A percentile compares a stretch with the other conserved stretches of the same genome.
Evolutionary conservation across 2,888 invertebrate species (phyloP).

Genomic region (Lamellibrachia satsuma): DNA sequence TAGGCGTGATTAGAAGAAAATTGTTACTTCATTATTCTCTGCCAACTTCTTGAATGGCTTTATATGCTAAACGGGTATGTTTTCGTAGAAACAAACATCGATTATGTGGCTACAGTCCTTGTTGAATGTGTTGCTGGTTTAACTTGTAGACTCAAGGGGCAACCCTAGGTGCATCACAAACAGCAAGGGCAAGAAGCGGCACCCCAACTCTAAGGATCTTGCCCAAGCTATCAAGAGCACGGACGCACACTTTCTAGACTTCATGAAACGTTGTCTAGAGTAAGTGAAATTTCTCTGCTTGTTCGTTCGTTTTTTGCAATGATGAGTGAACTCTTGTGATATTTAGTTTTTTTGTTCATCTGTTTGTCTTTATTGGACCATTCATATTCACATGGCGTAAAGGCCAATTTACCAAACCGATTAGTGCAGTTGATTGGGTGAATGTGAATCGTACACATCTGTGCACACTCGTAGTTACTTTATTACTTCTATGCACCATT

Average conservation of each 20-base stretch:
- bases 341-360: no score
- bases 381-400: no score
- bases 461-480: neutral
- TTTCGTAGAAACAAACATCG: no score
- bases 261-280: constrained; percentile 89
- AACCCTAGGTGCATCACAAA: constrained; percentile 90
- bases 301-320: no score
- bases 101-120: neutral
- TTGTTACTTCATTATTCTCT: no score
- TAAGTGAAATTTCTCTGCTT: constrained; percentile 70
- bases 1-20: no score
- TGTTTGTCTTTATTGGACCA: no score
- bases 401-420: neutral
- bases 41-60: no score
- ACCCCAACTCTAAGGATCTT: constrained; percentile 85
- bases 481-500: neutral
- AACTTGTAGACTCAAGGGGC: constrained; percentile 83
- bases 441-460: neutral
- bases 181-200: constrained; percentile 89
- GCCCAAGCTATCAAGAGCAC: constrained; percentile 84
- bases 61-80: no score
- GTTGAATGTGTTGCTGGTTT: neutral
- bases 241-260: constrained; percentile 89
- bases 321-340: no score
- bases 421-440: neutral